Conservation (phyloP, 2,113 vertebrate species). For the Hystrix brachyura region DNA sequence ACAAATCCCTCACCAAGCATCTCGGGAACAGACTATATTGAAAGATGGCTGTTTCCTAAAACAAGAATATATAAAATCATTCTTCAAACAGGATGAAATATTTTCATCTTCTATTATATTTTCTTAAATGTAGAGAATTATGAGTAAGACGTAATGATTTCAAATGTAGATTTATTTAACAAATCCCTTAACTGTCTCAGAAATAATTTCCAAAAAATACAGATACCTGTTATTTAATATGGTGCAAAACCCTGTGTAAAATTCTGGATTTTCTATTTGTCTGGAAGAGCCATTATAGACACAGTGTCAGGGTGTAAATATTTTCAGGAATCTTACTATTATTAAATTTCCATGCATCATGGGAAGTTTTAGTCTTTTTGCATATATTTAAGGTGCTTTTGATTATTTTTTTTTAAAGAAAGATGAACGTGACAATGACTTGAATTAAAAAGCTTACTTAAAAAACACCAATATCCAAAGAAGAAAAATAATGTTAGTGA, state of each 20-base stretch:
- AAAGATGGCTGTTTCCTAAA: background rate
- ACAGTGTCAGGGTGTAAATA: constrained; percentile 80
- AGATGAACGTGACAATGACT: background rate
- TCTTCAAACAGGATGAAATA: background rate
- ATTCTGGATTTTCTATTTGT: constrained; percentile 84
- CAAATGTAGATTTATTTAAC: constrained; percentile 63
- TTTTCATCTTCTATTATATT: constrained; percentile 42
- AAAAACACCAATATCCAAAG: constrained; percentile 34
- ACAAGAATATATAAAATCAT: background rate
- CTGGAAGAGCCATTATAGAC: constrained; percentile 82
- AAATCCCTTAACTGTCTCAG: constrained; percentile 65
- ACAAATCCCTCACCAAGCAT: background rate
- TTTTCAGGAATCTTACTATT: constrained; percentile 80
- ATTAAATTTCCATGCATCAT: constrained; percentile 80
- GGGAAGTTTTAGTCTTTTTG: constrained; percentile 43
- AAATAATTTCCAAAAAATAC: constrained; percentile 71
- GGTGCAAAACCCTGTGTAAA: constrained; percentile 79
- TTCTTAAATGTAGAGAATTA: constrained; percentile 57
- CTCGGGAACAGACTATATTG: background rate
- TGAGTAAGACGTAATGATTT: constrained; percentile 61
- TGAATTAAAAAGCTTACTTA: constrained; percentile 17
- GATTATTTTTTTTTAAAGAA: background rate
- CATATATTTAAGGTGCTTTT: constrained; percentile 61
- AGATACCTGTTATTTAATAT: constrained; percentile 81
- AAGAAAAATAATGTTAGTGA: background rate